phyloP scores from a whole-genome alignment of 1,140 invertebrate species.

The Antheraea pernyi region DNA sequence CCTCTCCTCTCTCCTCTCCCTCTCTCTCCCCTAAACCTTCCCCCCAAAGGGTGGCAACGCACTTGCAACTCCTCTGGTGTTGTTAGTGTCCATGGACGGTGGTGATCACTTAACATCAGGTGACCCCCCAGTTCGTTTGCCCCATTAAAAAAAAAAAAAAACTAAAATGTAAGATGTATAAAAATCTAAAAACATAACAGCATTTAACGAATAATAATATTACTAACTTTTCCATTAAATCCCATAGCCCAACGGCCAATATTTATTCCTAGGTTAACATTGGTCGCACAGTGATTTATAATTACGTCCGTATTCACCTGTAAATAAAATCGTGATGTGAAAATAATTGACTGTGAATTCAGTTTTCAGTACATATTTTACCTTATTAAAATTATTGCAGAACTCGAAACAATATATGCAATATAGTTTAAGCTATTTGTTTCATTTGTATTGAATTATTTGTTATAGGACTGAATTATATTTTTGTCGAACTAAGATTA shows the following conservation, averaged over 20 bases:
- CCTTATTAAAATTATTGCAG: neutral
- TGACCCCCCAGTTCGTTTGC: too few relatives aligned
- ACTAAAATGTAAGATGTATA: too few relatives aligned
- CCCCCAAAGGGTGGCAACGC: too few relatives aligned
- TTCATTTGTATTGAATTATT: too few relatives aligned
- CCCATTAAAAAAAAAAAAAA: too few relatives aligned
- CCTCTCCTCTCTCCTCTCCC: too few relatives aligned
- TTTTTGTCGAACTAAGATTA: too few relatives aligned
- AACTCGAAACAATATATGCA: neutral
- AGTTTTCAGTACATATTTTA: neutral
- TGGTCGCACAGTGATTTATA: conserved; percentile 68
- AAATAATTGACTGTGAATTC: conserved; percentile 1
- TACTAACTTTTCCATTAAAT: conserved; percentile 64
- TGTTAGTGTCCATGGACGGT: too few relatives aligned
- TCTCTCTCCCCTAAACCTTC: too few relatives aligned
- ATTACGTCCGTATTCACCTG: conserved; percentile 67
- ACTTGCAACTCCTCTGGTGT: too few relatives aligned
- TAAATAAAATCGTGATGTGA: conserved; percentile 23
- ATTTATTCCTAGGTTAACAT: conserved; percentile 62
- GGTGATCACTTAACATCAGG: too few relatives aligned
- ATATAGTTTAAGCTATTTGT: neutral
- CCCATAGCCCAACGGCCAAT: conserved; percentile 52
- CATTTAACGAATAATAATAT: neutral
- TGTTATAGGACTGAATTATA: too few relatives aligned
- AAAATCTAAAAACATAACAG: neutral